These are phyloP conservation scores for Gallirallus australis DNA, from an alignment of 2,797 vertebrate genomes.

Conservation along the genomic window DNA sequence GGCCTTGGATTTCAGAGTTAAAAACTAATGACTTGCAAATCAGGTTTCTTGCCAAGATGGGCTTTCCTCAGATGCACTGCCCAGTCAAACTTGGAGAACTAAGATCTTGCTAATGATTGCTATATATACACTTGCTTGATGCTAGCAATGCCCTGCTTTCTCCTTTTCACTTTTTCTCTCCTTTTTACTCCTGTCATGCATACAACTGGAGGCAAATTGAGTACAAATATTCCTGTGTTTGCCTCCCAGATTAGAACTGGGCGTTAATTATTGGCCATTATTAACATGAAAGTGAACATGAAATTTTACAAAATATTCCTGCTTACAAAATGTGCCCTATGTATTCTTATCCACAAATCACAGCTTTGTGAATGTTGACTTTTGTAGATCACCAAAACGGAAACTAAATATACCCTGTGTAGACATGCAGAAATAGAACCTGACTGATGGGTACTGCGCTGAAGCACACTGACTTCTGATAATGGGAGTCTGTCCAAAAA, in stretches of 20 bases:
- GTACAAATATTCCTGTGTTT: not conserved
- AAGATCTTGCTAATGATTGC: not conserved
- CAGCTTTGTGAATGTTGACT: not conserved
- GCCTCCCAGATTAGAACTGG: not conserved
- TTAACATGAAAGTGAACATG: not conserved
- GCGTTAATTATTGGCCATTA: not conserved
- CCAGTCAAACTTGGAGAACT: not conserved
- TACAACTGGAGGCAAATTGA: not conserved
- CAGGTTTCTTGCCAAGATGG: not conserved
- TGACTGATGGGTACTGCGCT: not conserved
- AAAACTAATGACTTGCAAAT: not conserved
- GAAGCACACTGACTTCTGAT: not conserved
- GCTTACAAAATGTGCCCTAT: not conserved
- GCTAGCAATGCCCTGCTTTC: not conserved
- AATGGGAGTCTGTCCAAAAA: not conserved
- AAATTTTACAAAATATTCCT: not conserved
- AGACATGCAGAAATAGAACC: not conserved
- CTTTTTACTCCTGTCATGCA: not conserved
- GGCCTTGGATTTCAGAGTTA: not conserved
- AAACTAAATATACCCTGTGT: not conserved
- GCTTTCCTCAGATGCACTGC: not conserved
- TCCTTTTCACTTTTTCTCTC: not conserved
- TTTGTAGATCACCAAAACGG: not conserved
- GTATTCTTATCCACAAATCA: not conserved
- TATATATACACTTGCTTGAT: not conserved